Evolutionary conservation across 2,888 invertebrate species (phyloP).

Genomic region (Orchesellides sinensis): DNA sequence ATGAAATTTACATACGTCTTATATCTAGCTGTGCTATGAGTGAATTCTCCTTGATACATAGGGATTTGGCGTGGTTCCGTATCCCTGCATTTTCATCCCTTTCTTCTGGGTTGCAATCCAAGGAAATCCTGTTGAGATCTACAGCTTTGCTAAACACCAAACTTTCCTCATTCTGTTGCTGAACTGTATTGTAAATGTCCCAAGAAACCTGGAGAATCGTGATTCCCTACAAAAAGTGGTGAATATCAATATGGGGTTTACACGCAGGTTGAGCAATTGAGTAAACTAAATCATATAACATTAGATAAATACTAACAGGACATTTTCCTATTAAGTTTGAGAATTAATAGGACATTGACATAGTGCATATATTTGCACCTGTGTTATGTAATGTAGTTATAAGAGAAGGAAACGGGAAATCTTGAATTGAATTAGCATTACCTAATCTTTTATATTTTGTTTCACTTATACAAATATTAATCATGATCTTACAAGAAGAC

Average conservation of each 20-base stretch:
- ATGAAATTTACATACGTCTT: background rate
- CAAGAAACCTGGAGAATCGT: slow-evolving; percentile 11
- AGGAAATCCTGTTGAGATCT: background rate
- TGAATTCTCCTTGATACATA: background rate
- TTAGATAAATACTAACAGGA: background rate
- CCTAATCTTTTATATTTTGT: too few relatives aligned
- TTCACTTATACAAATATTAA: too few relatives aligned
- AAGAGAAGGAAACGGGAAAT: too few relatives aligned
- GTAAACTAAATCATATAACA: too few relatives aligned
- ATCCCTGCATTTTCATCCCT: background rate
- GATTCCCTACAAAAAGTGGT: slow-evolving; percentile 17
- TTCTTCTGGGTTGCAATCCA: background rate
- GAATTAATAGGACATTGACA: background rate
- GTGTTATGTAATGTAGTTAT: slow-evolving; percentile 2
- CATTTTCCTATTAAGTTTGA: background rate
- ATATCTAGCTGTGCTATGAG: slow-evolving; percentile 18
- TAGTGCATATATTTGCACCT: background rate
- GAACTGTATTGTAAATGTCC: background rate
- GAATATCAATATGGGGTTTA: background rate
- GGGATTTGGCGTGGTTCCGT: background rate
- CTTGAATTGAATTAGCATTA: too few relatives aligned
- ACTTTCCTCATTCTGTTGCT: background rate
- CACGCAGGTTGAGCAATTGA: background rate
- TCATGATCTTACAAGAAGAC: too few relatives aligned
- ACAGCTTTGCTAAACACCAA: background rate